Evolutionary conservation across 2,888 invertebrate species (phyloP), one percentile per base, ranked within the genome.

Genomic region (Ethmia dodecea): DNA sequence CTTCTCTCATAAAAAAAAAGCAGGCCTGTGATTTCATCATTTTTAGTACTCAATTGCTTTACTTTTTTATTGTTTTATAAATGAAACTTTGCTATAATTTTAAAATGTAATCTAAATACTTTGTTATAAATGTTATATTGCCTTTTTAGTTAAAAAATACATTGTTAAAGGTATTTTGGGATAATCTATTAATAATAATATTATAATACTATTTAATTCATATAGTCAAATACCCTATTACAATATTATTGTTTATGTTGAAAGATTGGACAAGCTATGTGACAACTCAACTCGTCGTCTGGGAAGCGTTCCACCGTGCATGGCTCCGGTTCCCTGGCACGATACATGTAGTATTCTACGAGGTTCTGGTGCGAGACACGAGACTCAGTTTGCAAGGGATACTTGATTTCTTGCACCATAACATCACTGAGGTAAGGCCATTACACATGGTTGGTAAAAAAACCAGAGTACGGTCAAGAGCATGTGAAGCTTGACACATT

Each of bases 261-360:
- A 8, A 22, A n/a, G 9, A 22, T 22, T 8, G 22, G 22, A 22
- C 8, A 22, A 22, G 3, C 22, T n/a, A 22, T 22, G 22, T 22
- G 22, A 89, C 88, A 69, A 88, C 86, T 81, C 71, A 38, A 77
- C 78, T 73, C 6, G n/a, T 78, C 13, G 88, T 87, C 14, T 94
- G 94, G 94, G 89, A 90, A 64, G 79, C 88, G 16, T 89, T 92
- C 49, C 92, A 93, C 60, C 68, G 89, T 20, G 88, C 90, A 54
- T 94, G 94, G 93, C 79, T 93, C 43, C 81, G 87, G 34, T 94
- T 92, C 67, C 83, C 88, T 2, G 92, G 93, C 8, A 89, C 90
- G 3, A 77, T 92, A 24, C 90, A 91, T 60, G 87, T 93, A 13
- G 88, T 93, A 32, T 90, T 90, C 65, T 94, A 94, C 67, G 92